phyloP scores from a whole-genome alignment of 2,797 vertebrate genomes.

The Percopsis omiscomaycus region DNA sequence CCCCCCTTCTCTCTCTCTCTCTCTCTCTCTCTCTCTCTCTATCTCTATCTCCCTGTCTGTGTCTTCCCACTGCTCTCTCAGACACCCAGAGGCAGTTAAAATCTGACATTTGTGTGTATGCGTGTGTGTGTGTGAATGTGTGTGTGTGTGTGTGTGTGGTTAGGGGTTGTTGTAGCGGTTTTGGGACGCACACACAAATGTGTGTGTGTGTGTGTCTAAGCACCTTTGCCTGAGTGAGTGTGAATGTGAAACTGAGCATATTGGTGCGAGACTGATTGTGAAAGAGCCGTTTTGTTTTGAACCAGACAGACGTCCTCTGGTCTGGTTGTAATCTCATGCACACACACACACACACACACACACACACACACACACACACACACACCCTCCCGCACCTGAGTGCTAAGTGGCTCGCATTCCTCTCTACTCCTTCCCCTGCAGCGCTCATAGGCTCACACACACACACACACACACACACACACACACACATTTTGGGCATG shows the following conservation, averaged over 20 bases:
- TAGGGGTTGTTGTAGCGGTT: slow-evolving; percentile 53
- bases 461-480: too few relatives aligned
- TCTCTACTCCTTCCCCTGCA: too few relatives aligned
- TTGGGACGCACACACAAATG: slow-evolving; percentile 25
- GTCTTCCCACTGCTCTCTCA: slow-evolving; percentile 40
- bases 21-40: slow-evolving; percentile 11
- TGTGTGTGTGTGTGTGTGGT: slow-evolving; percentile 35
- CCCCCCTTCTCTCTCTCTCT: too few relatives aligned
- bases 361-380: too few relatives aligned
- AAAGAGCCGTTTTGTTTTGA: slow-evolving; percentile 40
- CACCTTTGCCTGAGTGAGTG: slow-evolving; percentile 56
- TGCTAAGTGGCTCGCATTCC: too few relatives aligned
- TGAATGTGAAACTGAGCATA: slow-evolving; percentile 52
- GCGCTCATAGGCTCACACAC: too few relatives aligned
- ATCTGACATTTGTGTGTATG: slow-evolving; percentile 30
- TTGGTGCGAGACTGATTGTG: slow-evolving; percentile 49
- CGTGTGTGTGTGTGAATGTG: slow-evolving; percentile 31
- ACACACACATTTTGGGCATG: too few relatives aligned
- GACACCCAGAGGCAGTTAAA: slow-evolving; percentile 69
- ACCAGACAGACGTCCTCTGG: slow-evolving; percentile 4
- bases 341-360: too few relatives aligned
- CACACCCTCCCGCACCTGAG: too few relatives aligned
- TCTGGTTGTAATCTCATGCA: too few relatives aligned
- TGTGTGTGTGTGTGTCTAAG: slow-evolving; percentile 50
- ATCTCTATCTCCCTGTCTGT: slow-evolving; percentile 24